Base-by-base conservation (phyloP, 2,113 vertebrate species). In the Macquaria ambigua region DNA sequence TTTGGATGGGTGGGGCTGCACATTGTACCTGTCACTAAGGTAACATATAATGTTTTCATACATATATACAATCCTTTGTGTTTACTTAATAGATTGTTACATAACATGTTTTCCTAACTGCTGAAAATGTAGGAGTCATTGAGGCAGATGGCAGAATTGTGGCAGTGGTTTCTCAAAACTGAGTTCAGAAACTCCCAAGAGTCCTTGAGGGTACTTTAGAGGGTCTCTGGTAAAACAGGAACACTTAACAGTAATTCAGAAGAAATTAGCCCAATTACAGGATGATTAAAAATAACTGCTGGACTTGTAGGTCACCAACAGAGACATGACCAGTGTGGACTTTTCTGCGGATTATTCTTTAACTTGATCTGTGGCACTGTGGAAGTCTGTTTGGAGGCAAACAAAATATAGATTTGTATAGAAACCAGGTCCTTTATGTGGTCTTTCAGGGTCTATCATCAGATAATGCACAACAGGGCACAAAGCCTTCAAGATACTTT, bases 221-320 rank as follows among this genome's bases (percentile, higher is more conserved):
- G 21, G 25, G 8, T 72, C 61, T 80, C 16, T 34, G 56, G n/a
- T 8, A 56, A 74, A 82, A 74, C 63, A 70, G 15, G 53, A 68
- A 62, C 62, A 41, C 28, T 56, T 23, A 8, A 53, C 67, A 72
- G 61, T 62, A 80, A 58, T 80, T 74, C 56, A 70, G 39, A 50
- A 68, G n/a, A 69, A 83, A 89, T 76, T 10, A 53, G 55, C n/a
- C 59, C 59, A 79, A 73, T 70, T 78, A 79, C 16, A 79, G 70
- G 34, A 74, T 56, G 37, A 74, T 83, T 86, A 41, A 53, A 74
- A 69, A 55, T 5, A 66, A 74, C 37, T 37, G 16, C 37, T 18
- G 11, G 52, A 52, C 41, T 67, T 9, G 48, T 1, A 8, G 39
- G 14, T 48, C n/a, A 74, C 34, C 20, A 69, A 20, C 34, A 81